A percentile compares a stretch with the other conserved stretches of the same genome.
phyloP scores from a whole-genome alignment of 2,888 invertebrate genomes.

The Troides oblongomaculatus region DNA sequence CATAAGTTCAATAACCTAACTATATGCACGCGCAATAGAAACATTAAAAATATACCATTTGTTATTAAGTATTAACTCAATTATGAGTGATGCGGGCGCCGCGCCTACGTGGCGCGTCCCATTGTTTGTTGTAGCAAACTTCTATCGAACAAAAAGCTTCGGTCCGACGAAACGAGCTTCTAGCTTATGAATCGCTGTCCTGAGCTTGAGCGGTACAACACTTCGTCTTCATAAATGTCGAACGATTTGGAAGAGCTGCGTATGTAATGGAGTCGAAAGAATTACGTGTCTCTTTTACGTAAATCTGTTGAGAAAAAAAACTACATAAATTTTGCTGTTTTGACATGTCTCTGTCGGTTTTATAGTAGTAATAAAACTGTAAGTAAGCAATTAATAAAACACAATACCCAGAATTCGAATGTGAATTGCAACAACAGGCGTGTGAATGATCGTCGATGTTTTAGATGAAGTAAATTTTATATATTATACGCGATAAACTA shows the following conservation, averaged over 20 bases:
- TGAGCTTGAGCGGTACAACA: slow-evolving; percentile 48
- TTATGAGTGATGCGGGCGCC: slow-evolving; percentile 65
- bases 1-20: slow-evolving; percentile 59
- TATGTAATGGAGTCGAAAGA: slow-evolving; percentile 42
- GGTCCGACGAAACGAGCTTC: slow-evolving; percentile 39
- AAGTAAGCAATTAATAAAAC: slow-evolving; percentile 48
- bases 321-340: background rate
- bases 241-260: slow-evolving; percentile 23
- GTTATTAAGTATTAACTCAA: slow-evolving; percentile 73
- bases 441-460: slow-evolving; percentile 51
- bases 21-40: slow-evolving; percentile 65
- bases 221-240: slow-evolving; percentile 36
- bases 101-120: slow-evolving; percentile 55
- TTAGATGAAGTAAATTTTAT: slow-evolving; percentile 66
- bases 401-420: slow-evolving; percentile 46
- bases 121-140: slow-evolving; percentile 56
- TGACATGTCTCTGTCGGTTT: slow-evolving; percentile 36
- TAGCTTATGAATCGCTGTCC: slow-evolving; percentile 51
- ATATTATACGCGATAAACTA: slow-evolving; percentile 69
- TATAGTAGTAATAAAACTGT: slow-evolving; percentile 43
- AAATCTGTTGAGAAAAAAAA: slow-evolving; percentile 36
- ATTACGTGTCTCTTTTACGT: slow-evolving; percentile 39
- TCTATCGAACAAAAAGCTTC: slow-evolving; percentile 48
- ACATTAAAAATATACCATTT: slow-evolving; percentile 78
- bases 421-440: slow-evolving; percentile 55